Base-by-base conservation (phyloP, 2,888 invertebrate species). In the Trichopoda pennipes region DNA sequence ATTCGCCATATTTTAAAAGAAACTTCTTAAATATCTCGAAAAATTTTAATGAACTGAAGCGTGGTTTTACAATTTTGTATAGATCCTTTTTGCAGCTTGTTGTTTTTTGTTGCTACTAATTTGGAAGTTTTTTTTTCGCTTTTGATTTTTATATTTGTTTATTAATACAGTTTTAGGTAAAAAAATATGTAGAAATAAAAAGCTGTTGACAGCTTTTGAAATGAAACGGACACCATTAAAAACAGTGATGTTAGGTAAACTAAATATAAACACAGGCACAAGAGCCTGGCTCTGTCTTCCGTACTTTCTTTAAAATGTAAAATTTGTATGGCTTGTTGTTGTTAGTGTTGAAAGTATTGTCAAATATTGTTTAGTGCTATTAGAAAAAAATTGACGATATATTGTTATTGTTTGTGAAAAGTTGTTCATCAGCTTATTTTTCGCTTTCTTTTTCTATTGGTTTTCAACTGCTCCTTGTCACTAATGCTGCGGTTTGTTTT, bases 1-100 rank as follows among this genome's bases (percentile, higher is more conserved):
- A 58, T 68, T 74, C 42, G 84, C 84, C 86, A 86, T 86, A 53
- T 72, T 81, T 61, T 61, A 10, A 38, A 38, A 12, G 12, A 38
- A 38, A 12, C 12, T 78, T 56, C 4, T 66, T 68, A 51, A 23
- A 51, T 53, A 61, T n/a, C 53, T 6, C 28, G 28, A 28, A 28
- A 28, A 28, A 8, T 28, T 28, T 28, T 28, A 19, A 53, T 42
- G 28, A 16, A 14, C 42, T n/a, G 1, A 3, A 17, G 16, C 23
- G 14, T n/a, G 42, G 23, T 2, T 35, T 56, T 53, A 56, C 69
- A 44, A 64, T 53, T 66, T 74, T 72, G 49, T 28, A 19, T 44
- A 44, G 28, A 17, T 55, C 42, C 53, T 17, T 44, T 58, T 23
- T 38, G 28, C 28, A n/a, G 35, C 12, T 14, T 28, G 47, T 16